Conservation (phyloP, 2,797 vertebrate genomes). For the Glyptemys insculpta region DNA sequence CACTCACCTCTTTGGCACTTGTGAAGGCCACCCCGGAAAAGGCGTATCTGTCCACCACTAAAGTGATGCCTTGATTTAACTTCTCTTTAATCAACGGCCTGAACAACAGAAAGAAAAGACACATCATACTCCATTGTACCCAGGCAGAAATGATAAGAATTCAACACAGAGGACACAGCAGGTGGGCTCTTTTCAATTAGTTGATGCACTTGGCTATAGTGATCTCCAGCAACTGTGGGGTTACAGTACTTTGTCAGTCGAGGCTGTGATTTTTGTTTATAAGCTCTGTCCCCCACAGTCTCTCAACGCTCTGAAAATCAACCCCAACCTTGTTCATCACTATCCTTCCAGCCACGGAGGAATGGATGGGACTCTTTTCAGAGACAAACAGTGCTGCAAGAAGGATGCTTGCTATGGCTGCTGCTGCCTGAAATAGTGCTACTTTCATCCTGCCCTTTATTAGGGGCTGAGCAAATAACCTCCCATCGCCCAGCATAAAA, state of each 20-base stretch:
- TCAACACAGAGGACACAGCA: neutral
- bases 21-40: conserved; percentile 98
- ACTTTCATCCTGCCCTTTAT: neutral
- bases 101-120: neutral
- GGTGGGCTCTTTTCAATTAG: neutral
- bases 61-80: conserved; percentile 87
- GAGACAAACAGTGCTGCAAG: neutral
- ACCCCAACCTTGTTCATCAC: neutral
- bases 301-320: neutral
- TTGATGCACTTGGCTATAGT: accelerated
- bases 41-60: conserved; percentile 94
- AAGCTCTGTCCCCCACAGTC: too few species aligned
- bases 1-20: conserved; percentile 92
- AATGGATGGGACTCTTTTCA: neutral
- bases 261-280: neutral
- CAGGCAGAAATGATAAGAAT: neutral
- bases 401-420: accelerated
- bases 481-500: neutral
- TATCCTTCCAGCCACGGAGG: neutral
- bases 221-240: neutral
- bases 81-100: conserved; percentile 93
- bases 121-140: neutral
- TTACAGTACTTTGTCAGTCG: neutral
- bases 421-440: neutral
- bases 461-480: neutral